These are phyloP conservation scores for Acanthisitta chloris DNA, from an alignment of 2,113 vertebrate species.

Conservation along the genomic window DNA sequence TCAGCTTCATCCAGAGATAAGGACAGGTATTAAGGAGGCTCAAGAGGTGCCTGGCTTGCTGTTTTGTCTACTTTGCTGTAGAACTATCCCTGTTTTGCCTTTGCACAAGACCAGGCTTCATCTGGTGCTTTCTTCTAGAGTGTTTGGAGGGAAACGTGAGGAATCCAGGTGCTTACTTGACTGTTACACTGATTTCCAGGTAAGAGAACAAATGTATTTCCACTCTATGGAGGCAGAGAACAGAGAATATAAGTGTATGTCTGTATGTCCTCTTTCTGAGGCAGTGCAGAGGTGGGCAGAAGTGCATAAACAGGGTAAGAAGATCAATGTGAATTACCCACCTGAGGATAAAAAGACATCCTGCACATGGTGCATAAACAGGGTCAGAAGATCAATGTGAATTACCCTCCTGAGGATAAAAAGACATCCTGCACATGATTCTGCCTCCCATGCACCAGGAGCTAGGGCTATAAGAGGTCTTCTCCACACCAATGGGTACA, in stretches of 20 bases:
- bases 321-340: not conserved
- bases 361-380: not conserved
- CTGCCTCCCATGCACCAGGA: not conserved
- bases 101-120: not conserved
- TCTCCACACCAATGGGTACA: not conserved
- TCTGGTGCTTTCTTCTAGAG: not conserved
- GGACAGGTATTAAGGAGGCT: not conserved
- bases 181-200: not conserved
- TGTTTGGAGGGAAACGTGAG: not conserved
- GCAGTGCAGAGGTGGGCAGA: not conserved
- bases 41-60: not conserved
- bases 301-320: not conserved
- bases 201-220: not conserved
- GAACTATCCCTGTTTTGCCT: not conserved
- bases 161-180: not conserved
- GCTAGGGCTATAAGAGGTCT: not conserved
- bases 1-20: not conserved
- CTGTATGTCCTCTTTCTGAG: not conserved
- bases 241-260: accelerated
- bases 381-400: not conserved
- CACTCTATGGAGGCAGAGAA: not conserved
- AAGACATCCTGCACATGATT: not conserved
- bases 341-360: not conserved
- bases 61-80: not conserved
- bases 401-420: not conserved